Evolutionary conservation across 2,797 vertebrate species (phyloP), one percentile per base, ranked within the genome.

Genomic region (Chaetophractus vellerosus): DNA sequence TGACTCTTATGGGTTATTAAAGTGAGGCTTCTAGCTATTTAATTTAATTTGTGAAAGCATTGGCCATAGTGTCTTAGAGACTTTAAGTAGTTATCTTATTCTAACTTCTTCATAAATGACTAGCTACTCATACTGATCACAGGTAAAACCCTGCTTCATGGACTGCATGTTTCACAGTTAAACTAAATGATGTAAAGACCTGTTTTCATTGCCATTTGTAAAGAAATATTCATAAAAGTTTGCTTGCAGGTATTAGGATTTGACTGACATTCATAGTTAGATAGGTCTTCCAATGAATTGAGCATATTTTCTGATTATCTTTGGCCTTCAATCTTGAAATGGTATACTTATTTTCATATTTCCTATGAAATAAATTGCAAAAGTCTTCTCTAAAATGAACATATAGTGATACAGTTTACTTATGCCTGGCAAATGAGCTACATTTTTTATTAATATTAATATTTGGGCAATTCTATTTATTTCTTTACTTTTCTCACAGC

Each of bases 31-130:
- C 19, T 5, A 94, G 23, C 71, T 82, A 31, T 95, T 97, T 93
- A 88, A 87, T 96, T 97, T 97, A 96, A 93, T 96, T 96, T 97
- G 63, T 63, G 52, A 50, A 59, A 91, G 19, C 71, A 33, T 18
- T 88, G 45, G 14, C 50, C 36, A 23, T 26, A 59, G 15, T 74
- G 78, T 57, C 76, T 97, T 24, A 11, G 12, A n/a, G 0, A 41
- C 28, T 90, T 45, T 64, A 94, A 71, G 36, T 19, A 80, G 1
- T 57, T 68, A 38, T 1, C 19, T 33, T 7, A 84, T 81, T 94
- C 64, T 76, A 24, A 15, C 26, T 81, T 91, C 5, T 6, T 82
- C 91, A 33, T 91, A 88, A 95, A 95, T 28, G 76, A 9, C 24
- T 92, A 61, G 23, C 5, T 85, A 9, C 19, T 91, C 61, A 9